Conservation (phyloP, 37 sponge, comb jelly and placozoan species). For the Agelas oroides region DNA sequence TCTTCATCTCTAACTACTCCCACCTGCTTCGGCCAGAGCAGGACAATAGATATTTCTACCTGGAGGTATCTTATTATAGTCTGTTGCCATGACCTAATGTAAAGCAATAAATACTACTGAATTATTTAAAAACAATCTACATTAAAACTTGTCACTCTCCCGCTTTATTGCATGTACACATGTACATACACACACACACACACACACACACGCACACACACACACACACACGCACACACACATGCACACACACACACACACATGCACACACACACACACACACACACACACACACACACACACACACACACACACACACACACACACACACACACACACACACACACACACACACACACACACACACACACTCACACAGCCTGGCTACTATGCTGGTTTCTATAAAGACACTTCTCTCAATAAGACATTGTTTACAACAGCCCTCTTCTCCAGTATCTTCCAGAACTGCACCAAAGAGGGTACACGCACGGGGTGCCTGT, state of each 20-base stretch:
- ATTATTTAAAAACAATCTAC: no score
- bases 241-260: neutral
- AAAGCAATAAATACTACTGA: no score
- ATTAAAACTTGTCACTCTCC: no score
- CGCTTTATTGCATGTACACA: no score
- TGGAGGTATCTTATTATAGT: slow-evolving; percentile 28
- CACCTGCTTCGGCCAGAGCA: slow-evolving; percentile 1
- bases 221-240: no score
- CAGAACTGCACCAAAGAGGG: slow-evolving; percentile 39
- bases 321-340: neutral
- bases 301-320: no score
- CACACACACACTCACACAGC: neutral
- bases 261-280: no score
- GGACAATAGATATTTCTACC: slow-evolving; percentile 31
- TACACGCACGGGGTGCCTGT: slow-evolving; percentile 42
- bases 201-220: neutral
- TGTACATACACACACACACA: no score
- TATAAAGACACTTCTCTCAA: neutral
- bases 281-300: neutral
- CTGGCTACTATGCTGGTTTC: neutral
- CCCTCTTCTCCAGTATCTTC: slow-evolving; percentile 27
- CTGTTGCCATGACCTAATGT: no score
- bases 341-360: no score
- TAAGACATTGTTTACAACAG: neutral
- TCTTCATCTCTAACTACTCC: neutral